phyloP scores from a whole-genome alignment of 2,113 vertebrate species.

The Nothocercus nigrocapillus region DNA sequence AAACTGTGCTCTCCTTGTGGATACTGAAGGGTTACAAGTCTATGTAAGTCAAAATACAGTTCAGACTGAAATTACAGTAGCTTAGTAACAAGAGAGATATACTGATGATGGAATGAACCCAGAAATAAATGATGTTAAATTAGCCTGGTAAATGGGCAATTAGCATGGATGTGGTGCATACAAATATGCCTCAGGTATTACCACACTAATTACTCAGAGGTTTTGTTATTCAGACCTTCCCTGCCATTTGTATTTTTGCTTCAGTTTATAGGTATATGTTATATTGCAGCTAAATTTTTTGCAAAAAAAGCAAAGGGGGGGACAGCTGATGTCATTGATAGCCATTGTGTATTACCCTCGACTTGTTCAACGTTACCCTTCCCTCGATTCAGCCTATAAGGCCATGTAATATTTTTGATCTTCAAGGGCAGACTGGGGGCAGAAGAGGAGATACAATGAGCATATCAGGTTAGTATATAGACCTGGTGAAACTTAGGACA shows the following conservation, averaged over 20 bases:
- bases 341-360: not conserved
- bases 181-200: constrained; percentile 55
- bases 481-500: not conserved
- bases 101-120: constrained; percentile 39
- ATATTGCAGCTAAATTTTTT: not conserved
- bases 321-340: not conserved
- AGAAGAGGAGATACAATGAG: not conserved
- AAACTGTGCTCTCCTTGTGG: not conserved
- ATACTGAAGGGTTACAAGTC: not conserved
- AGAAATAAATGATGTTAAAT: constrained; percentile 61
- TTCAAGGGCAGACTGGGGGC: not conserved
- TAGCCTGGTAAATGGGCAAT: constrained; percentile 35
- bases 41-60: constrained; percentile 42
- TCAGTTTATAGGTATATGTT: not conserved
- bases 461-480: not conserved
- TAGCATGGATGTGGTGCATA: not conserved
- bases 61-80: constrained; percentile 40
- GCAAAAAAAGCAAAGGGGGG: not conserved
- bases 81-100: constrained; percentile 43
- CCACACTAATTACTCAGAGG: constrained; percentile 44
- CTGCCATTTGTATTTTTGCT: not conserved
- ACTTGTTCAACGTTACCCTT: not conserved
- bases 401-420: not conserved
- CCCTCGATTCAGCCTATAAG: not conserved
- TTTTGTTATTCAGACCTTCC: constrained; percentile 36